Conservation (phyloP, 37 sponge, comb jelly and placozoan genomes). For the Beroe forskalii region DNA sequence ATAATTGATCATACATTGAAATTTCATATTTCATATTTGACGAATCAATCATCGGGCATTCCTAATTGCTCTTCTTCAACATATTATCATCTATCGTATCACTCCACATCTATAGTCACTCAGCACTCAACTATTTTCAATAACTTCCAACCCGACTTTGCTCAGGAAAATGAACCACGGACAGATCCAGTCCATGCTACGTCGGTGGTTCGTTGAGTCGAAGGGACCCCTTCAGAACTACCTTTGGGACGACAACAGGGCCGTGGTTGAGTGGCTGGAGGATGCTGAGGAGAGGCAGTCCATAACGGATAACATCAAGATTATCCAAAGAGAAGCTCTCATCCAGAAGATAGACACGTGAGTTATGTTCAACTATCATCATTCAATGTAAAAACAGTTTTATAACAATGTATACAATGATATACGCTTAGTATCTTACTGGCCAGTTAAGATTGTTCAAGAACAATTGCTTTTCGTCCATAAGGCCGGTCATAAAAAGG, state of each 20-base stretch:
- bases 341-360: conserved; percentile 69
- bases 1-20: background rate
- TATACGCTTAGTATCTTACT: background rate
- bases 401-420: background rate
- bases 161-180: conserved; percentile 68
- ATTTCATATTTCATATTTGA: background rate
- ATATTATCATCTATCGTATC: too few relatives aligned
- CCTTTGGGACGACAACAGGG: conserved; percentile 89
- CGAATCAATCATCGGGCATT: background rate
- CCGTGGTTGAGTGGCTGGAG: conserved; percentile 77
- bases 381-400: background rate
- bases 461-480: background rate
- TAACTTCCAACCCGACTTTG: too few relatives aligned
- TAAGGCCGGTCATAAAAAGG: too few relatives aligned
- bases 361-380: background rate
- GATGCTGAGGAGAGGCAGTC: conserved; percentile 60
- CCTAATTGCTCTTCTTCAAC: background rate
- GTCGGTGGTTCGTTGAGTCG: conserved; percentile 92
- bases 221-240: conserved; percentile 83
- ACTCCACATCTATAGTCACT: too few relatives aligned
- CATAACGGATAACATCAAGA: conserved; percentile 72
- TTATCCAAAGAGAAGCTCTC: conserved; percentile 72
- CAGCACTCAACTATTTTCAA: too few relatives aligned
- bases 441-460: background rate
- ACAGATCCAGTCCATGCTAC: conserved; percentile 74